Base-by-base conservation (phyloP, 2,888 invertebrate genomes). In the Adelphocoris suturalis region DNA sequence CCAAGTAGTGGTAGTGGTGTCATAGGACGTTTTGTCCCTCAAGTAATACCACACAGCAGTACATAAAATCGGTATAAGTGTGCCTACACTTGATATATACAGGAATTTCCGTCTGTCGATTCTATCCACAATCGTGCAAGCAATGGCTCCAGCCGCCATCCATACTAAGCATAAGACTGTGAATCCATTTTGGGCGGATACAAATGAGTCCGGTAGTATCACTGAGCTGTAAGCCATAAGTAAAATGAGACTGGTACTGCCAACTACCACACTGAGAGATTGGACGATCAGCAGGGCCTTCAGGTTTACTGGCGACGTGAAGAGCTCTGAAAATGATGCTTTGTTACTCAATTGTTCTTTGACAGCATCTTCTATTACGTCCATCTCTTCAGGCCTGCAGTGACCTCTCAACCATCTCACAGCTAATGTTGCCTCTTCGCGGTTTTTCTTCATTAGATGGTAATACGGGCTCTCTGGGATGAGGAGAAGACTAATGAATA, bases 391-490 rank as follows among this genome's bases (percentile, higher is more conserved):
- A n/a, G 28, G 46, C 23, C 55, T 46, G 57, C 85, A 86, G 9
- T 52, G 46, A 7, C 91, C 91, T 80, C 86, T 87, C 19, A 91
- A 75, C 90, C 90, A 90, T 28, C 78, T 81, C 37, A 91, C 68
- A 19, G 75, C 85, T 52, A 55, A 75, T 16, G 55, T 76, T 0
- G 91, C 91, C 5, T 57, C 47, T 14, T 2, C n/a, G 0, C 48
- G n/a, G 47, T 94, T 93, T 0, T 94, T 94, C 90, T 94, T 94
- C 92, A 95, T 95, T 68, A 96, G 92, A 80, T 95, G 93, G 91
- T 94, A 95, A 91, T 95, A 95, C 0, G 95, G 95, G 0, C 95
- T 95, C 92, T 95, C 95, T 0, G 95, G 95, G 93, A 95, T 94
- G 94, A 95, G 95, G 12, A 93, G 90, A 92, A 95, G 95, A 0